A percentile compares a stretch with the other conserved stretches of the same genome.
These are phyloP conservation scores for Steromphala cineraria DNA, from an alignment of 2,888 invertebrate species.

Conservation along the genomic window DNA sequence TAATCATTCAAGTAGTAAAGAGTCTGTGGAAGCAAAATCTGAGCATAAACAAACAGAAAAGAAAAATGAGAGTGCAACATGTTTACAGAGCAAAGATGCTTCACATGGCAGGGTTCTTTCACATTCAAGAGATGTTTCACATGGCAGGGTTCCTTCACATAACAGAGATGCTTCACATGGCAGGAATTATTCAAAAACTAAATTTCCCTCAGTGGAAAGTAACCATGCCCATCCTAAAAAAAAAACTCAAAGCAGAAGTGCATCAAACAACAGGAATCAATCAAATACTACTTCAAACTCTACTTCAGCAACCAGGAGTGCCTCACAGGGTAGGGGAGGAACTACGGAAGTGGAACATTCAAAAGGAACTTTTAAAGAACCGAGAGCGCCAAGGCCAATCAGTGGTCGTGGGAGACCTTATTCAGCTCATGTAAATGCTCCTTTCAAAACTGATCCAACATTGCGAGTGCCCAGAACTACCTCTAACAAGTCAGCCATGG, in stretches of 20 bases:
- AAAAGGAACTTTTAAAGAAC: background rate
- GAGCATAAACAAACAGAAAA: background rate
- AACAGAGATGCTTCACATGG: background rate
- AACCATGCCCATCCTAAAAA: too few species aligned
- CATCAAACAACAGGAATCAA: too few species aligned
- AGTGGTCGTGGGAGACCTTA: conserved; percentile 24
- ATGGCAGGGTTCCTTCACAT: background rate
- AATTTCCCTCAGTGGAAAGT: background rate
- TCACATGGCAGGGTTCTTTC: background rate
- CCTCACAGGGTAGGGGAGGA: too few species aligned
- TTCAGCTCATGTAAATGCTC: conserved; percentile 57
- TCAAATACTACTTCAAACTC: too few species aligned
- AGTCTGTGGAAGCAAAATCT: too few species aligned
- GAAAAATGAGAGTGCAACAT: background rate
- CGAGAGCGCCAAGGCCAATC: background rate
- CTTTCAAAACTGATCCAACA: conserved; percentile 60
- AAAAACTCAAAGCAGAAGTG: too few species aligned
- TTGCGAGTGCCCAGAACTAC: conserved; percentile 40
- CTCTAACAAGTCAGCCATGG: conserved; percentile 14
- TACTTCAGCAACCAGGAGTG: too few species aligned
- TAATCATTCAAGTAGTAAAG: too few species aligned
- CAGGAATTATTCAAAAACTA: background rate
- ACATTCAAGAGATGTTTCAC: background rate
- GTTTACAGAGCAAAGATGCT: background rate
- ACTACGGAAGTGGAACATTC: background rate